Conservation (phyloP, 2,113 vertebrate species). For the Stomatorhinus ivindoensis region DNA sequence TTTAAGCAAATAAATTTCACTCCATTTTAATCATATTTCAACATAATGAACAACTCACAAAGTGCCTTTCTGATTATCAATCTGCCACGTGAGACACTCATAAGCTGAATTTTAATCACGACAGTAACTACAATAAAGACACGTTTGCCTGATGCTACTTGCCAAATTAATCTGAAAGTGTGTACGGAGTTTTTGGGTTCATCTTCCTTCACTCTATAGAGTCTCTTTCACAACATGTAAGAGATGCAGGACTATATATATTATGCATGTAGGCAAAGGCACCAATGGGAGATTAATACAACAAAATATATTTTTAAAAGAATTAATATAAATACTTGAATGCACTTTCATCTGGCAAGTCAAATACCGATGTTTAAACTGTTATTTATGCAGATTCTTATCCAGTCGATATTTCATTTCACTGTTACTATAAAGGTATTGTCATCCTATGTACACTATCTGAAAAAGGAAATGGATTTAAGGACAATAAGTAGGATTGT, state of each 20-base stretch:
- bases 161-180: conserved; percentile 3
- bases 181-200: neutral
- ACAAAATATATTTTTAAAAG: conserved; percentile 6
- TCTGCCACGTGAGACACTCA: neutral
- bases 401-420: neutral
- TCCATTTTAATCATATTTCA: neutral
- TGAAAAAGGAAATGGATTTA: neutral
- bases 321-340: conserved; percentile 14
- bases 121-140: neutral
- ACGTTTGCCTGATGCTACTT: neutral
- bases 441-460: neutral
- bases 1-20: neutral
- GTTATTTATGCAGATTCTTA: neutral
- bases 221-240: neutral
- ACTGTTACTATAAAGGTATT: neutral
- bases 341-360: conserved; percentile 8
- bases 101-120: neutral
- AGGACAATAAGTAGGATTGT: neutral
- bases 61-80: neutral
- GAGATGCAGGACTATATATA: neutral
- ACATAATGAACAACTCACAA: neutral
- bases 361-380: neutral
- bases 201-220: neutral
- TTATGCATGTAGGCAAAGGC: conserved; percentile 12
- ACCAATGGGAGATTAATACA: conserved; percentile 12